Evolutionary conservation across 2,113 vertebrate genomes (phyloP), one percentile per base, ranked within the genome.

Genomic region (Salvelinus sp.): DNA sequence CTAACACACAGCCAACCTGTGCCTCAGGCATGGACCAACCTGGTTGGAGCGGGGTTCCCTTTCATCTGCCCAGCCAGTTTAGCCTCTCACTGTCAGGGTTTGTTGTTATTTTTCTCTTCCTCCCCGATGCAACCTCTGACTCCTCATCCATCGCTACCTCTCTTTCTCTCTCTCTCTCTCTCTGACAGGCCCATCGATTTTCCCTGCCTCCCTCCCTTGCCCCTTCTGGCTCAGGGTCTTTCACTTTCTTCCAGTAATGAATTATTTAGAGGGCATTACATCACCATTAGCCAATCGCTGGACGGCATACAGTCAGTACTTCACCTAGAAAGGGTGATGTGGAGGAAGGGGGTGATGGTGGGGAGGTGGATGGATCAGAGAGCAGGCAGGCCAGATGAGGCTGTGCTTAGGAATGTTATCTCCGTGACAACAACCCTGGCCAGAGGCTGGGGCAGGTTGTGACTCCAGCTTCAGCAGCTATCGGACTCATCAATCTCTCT

Each of bases 261-360:
- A 93, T 93, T 88, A 93, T 94, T 94, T 82, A 93, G 81, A 77
- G 38, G 69, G 38, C 38, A 44, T 44, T 90, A 91, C 90, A 90
- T 91, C 90, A 93, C 79, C 79, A 64, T 64, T 64, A 78, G 80
- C 79, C 80, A 88, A 84, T 85, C 81, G 60, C 23, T 28, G 73
- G 62, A 69, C 27, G 20, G 70, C 44, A 77, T 57, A 20, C 65
- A 12, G 66, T 68, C 66, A 68, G 66, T 13, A 27, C 22, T 30
- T 27, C 23, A 28, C 6, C 4, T 7, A 22, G 60, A 22, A 4
- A 9, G 38, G 38, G 9, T 44, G 38, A 44, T 9, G 38, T 44
- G 38, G 38, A 44, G 7, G 38, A 44, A 9, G 38, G 38, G 38
- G 12, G 50, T 18, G 16, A 54, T 2, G 58, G 6, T 6, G 58